Base-by-base conservation (phyloP, 2,113 vertebrate species). In the Bungarus multicinctus region DNA sequence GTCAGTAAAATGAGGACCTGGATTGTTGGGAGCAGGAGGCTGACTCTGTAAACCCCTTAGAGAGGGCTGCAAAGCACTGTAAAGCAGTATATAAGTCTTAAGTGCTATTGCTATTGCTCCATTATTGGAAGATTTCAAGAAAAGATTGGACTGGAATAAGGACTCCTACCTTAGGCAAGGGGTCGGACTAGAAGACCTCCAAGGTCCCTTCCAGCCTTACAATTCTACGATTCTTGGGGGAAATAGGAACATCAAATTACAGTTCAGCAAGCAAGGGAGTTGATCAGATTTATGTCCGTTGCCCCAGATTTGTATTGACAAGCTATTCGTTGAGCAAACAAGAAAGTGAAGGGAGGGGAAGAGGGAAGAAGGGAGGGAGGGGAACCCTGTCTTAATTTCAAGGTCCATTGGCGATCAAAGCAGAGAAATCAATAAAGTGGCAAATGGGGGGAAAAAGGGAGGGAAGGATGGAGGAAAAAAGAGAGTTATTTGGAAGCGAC, bases 311-410 rank as follows among this genome's bases (percentile, higher is more conserved):
- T 39, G 22, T 43, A 52, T 69, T 9, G 18, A 55, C 52, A 43
- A 30, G 25, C 50, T 39, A 9, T 87, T 22, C 81, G 11, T 54
- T 18, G 81, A 43, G 60, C 89, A 85, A 90, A 90, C 45, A 50
- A 55, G 91, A 60, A 57, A 43, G 81, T 54, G 64, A 92, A 88
- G 27, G 47, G 64, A 5, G 12, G 10, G 2, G 10, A 90, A n/a
- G 43, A 7, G 45, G 89, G 39, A 3, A n/a, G 58, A 1, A 20
- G 47, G 60, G 27, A 30, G 27, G 58, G 3, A 54, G 47, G 6
- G 69, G 34, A 50, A 87, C 16, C 45, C 81, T 50, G 14, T 91
- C 45, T 94, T 93, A 87, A 88, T 95, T 95, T 95, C 93, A 93
- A 95, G 90, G 58, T 90, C 53, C 91, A 64, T 27, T 90, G 93